These are phyloP conservation scores for Fringilla coelebs DNA, from an alignment of 2,797 vertebrate genomes.

Conservation along the genomic window DNA sequence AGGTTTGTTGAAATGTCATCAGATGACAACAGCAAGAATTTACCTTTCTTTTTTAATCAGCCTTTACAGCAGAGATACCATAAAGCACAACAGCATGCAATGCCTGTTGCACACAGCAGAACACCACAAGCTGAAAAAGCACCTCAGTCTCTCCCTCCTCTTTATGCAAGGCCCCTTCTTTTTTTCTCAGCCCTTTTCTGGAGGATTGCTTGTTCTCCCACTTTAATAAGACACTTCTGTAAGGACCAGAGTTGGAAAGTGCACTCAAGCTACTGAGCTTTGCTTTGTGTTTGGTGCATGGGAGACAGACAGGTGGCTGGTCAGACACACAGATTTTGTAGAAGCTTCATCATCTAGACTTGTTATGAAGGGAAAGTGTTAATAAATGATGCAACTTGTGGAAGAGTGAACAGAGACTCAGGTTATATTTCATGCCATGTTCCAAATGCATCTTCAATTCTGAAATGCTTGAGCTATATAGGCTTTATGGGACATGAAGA, in stretches of 20 bases:
- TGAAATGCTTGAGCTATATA: neutral
- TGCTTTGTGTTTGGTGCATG: neutral
- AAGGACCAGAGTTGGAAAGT: neutral
- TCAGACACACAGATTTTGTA: neutral
- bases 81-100: neutral
- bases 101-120: neutral
- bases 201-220: neutral
- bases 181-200: neutral
- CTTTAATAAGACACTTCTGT: neutral
- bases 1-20: neutral
- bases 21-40: neutral
- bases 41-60: constrained; percentile 6
- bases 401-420: neutral
- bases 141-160: neutral
- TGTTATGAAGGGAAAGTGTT: neutral
- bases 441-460: neutral
- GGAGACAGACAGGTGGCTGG: neutral
- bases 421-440: neutral
- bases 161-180: neutral
- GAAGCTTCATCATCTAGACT: neutral
- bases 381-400: neutral
- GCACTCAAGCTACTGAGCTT: neutral
- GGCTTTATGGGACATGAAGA: neutral
- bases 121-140: neutral
- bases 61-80: neutral